phyloP scores from a whole-genome alignment of 2,113 vertebrate genomes.

The Mus musculus region GRCm39 chr7:29545501-29546000 shows the following conservation, averaged over 20 bases:
- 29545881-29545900: slow-evolving; percentile 25
- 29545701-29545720: background rate
- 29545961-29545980: slow-evolving; percentile 33
- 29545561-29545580: background rate
- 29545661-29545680: slow-evolving; percentile 26
- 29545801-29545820: no score
- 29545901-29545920: background rate
- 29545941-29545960: slow-evolving; percentile 19
- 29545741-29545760: background rate
- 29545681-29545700: background rate
- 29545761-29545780: background rate
- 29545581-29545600: slow-evolving; percentile 18
- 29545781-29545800: background rate
- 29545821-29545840: background rate
- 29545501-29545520: slow-evolving; percentile 28
- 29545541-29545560: slow-evolving; percentile 15
- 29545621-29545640: background rate
- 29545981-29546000: slow-evolving; percentile 33
- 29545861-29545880: background rate
- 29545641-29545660: slow-evolving; percentile 42
- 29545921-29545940: slow-evolving; percentile 17
- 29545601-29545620: background rate
- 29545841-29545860: background rate
- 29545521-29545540: slow-evolving; percentile 13
- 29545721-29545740: background rate